Evolutionary conservation across 1,140 invertebrate species (phyloP).

Genomic region (Danaus melanippus): DNA sequence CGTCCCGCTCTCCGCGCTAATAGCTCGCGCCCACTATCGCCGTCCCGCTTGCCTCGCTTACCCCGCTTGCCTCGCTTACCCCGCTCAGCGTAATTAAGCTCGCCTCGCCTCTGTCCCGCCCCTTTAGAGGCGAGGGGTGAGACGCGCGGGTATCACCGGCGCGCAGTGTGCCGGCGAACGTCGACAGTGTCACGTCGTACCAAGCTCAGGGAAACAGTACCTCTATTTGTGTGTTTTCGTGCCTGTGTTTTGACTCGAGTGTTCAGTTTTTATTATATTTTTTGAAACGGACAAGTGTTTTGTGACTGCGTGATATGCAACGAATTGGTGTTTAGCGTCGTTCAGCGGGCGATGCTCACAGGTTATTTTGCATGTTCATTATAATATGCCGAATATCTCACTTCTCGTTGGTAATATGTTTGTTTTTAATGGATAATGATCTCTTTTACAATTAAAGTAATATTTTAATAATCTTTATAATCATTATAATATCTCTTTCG

Average conservation of each 20-base stretch:
- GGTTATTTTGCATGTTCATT: conserved; percentile 57
- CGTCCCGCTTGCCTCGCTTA: conserved; percentile 62
- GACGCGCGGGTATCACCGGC: conserved; percentile 36
- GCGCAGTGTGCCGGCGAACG: conserved; percentile 66
- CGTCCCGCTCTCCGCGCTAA: conserved; percentile 68
- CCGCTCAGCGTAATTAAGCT: conserved; percentile 64
- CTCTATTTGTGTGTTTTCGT: conserved; percentile 63
- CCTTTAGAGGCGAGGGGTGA: conserved; percentile 35
- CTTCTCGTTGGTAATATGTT: conserved; percentile 12
- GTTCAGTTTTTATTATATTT: conserved; percentile 48
- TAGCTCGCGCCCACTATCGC: conserved; percentile 69
- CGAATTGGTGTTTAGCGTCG: conserved; percentile 57
- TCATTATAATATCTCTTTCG: too few relatives aligned
- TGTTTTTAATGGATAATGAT: too few relatives aligned
- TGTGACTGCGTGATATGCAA: conserved; percentile 65
- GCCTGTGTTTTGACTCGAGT: conserved; percentile 65
- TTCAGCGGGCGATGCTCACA: conserved; percentile 67
- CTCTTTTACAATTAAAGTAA: too few relatives aligned
- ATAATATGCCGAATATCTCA: conserved; percentile 37
- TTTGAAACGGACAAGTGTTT: conserved; percentile 53
- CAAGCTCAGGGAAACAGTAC: conserved; percentile 53
- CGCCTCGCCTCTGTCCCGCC: conserved; percentile 62
- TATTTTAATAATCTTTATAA: too few relatives aligned
- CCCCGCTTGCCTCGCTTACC: conserved; percentile 63
- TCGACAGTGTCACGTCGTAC: conserved; percentile 53